Conservation (phyloP, 2,888 invertebrate species). For the Pasiphila rectangulata region DNA sequence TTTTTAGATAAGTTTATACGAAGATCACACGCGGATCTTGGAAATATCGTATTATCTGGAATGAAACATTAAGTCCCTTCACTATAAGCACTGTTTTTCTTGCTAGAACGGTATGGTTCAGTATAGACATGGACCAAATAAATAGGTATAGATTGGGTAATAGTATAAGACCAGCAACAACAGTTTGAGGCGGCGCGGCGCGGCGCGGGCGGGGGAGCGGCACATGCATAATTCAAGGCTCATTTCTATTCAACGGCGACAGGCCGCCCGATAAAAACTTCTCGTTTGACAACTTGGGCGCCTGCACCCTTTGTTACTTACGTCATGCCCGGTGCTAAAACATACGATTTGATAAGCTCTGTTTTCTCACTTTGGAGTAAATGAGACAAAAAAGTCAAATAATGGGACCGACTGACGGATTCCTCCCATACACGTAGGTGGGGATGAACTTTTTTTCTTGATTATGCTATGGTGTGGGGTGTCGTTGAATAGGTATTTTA, state of each 20-base stretch:
- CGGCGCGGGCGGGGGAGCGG: slow-evolving; percentile 41
- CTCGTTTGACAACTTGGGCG: slow-evolving; percentile 78
- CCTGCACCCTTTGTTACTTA: slow-evolving; percentile 74
- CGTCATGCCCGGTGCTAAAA: slow-evolving; percentile 56
- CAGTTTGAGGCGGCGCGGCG: slow-evolving; percentile 52
- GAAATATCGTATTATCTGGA: too few relatives aligned
- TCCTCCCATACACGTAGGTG: too few relatives aligned
- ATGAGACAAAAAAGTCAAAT: slow-evolving; percentile 3
- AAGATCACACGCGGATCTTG: too few relatives aligned
- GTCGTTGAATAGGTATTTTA: too few relatives aligned
- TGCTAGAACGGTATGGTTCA: not conserved
- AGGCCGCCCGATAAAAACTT: slow-evolving; percentile 78
- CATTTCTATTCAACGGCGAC: slow-evolving; percentile 79
- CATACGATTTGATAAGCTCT: slow-evolving; percentile 39
- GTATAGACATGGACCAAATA: too few relatives aligned
- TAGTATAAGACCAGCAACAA: slow-evolving; percentile 52
- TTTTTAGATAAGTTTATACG: too few relatives aligned
- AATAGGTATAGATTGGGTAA: slow-evolving; percentile 13
- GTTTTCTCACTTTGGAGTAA: slow-evolving; percentile 48
- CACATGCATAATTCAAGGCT: slow-evolving; percentile 77
- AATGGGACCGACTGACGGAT: not conserved
- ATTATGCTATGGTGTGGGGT: not conserved
- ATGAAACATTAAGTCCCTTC: too few relatives aligned
- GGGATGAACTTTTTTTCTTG: not conserved
- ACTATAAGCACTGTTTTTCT: too few relatives aligned